Conservation (phyloP, 2,888 invertebrate species). For the Trissolcus japonicus region DNA sequence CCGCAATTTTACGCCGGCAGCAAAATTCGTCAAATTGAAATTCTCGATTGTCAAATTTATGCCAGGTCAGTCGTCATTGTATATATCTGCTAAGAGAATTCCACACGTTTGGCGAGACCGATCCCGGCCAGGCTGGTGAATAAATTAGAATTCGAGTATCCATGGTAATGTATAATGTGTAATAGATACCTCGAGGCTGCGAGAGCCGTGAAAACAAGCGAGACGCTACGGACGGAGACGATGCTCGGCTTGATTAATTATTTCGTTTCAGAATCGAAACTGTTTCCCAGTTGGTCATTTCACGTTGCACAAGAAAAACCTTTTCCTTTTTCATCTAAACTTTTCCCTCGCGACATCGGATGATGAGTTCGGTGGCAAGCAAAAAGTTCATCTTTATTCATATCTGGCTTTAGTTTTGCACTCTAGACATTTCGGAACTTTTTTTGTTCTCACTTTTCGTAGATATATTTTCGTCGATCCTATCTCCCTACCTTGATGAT, state of each 20-base stretch:
- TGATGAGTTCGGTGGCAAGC: too few species aligned
- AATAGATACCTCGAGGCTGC: conserved; percentile 68
- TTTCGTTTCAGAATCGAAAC: conserved; percentile 71
- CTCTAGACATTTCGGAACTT: too few species aligned
- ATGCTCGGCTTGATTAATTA: conserved; percentile 71
- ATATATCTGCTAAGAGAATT: too few species aligned
- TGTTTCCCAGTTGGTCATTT: conserved; percentile 60
- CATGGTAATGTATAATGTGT: conserved; percentile 74
- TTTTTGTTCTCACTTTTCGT: conserved; percentile 10
- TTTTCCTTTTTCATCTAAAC: too few species aligned
- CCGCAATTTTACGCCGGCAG: too few species aligned
- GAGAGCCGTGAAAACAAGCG: conserved; percentile 38
- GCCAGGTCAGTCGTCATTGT: too few species aligned
- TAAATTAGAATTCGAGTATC: conserved; percentile 75
- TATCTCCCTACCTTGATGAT: conserved; percentile 54
- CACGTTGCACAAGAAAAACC: conserved; percentile 56
- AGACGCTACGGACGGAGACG: conserved; percentile 46
- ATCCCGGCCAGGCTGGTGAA: conserved; percentile 64
- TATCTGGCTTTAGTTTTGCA: too few species aligned
- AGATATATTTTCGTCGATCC: conserved; percentile 14
- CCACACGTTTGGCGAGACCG: conserved; percentile 12
- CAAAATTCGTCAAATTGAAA: too few species aligned
- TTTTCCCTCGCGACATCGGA: too few species aligned
- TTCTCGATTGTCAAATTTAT: too few species aligned
- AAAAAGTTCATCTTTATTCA: too few species aligned